These are phyloP conservation scores for Spea hammondii DNA, from an alignment of 2,797 vertebrate genomes.

Conservation along the genomic window DNA sequence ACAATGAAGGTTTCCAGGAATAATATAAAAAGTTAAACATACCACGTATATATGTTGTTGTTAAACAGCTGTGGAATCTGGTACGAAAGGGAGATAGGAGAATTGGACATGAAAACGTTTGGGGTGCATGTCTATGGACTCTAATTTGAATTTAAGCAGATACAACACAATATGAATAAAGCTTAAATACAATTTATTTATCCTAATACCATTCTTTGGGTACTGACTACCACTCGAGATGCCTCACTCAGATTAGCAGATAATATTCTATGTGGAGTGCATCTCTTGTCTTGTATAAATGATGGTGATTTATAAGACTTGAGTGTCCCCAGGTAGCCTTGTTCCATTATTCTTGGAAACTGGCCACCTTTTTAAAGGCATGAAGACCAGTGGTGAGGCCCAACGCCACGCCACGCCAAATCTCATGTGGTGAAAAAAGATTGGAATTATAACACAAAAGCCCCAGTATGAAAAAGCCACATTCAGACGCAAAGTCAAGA, in stretches of 20 bases:
- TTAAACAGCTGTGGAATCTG: background rate
- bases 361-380: background rate
- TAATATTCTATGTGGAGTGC: background rate
- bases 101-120: background rate
- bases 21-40: constrained; percentile 13
- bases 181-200: background rate
- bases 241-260: too few relatives aligned
- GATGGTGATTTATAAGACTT: constrained; percentile 2
- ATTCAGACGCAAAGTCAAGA: too few relatives aligned
- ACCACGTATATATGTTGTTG: background rate
- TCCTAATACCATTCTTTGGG: too few relatives aligned
- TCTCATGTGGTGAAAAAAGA: background rate
- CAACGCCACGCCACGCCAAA: background rate
- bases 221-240: too few relatives aligned
- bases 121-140: too few relatives aligned
- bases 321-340: background rate
- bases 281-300: background rate
- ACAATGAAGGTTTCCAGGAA: constrained; percentile 6
- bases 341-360: constrained; percentile 3
- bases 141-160: too few relatives aligned
- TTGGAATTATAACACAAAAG: background rate
- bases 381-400: background rate
- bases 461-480: too few relatives aligned
- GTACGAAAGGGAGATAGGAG: background rate
- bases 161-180: too few relatives aligned